These are phyloP conservation scores for Drosophila diplacantha DNA, from an alignment of 2,888 invertebrate species.

Conservation along the genomic window DNA sequence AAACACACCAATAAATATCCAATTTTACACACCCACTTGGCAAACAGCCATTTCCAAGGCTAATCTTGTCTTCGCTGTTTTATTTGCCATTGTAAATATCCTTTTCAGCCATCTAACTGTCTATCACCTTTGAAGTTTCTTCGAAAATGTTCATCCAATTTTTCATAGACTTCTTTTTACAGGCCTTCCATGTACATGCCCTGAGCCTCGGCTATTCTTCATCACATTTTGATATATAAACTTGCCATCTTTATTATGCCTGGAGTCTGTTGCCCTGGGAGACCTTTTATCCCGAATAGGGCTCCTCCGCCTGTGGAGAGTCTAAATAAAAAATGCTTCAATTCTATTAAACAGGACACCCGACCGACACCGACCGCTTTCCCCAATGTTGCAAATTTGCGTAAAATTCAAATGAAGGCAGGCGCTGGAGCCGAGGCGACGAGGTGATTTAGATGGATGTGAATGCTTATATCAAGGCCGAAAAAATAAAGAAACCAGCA, in stretches of 20 bases:
- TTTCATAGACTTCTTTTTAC: not conserved
- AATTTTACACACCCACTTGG: not conserved
- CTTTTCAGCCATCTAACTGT: not conserved
- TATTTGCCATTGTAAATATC: not conserved
- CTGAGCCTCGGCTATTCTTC: conserved; percentile 1
- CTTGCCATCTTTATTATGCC: conserved; percentile 42
- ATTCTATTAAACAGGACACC: conserved; percentile 49
- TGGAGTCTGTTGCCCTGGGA: conserved; percentile 46
- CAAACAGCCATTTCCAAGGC: not conserved
- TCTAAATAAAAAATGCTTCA: conserved; percentile 51
- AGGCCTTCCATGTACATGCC: not conserved
- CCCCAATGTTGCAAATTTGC: conserved; percentile 46
- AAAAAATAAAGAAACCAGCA: conserved; percentile 8
- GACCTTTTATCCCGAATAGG: conserved; percentile 50
- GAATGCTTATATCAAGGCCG: conserved; percentile 36
- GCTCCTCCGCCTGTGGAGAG: conserved; percentile 17
- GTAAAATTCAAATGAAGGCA: conserved; percentile 58
- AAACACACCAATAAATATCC: not conserved
- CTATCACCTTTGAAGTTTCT: conserved; percentile 14
- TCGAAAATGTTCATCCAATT: conserved; percentile 30
- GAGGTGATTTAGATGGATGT: conserved; percentile 41
- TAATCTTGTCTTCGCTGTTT: conserved; percentile 6
- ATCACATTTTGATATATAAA: conserved; percentile 36
- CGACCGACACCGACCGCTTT: not conserved
- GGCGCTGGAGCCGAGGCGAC: conserved; percentile 23